phyloP scores from a whole-genome alignment of 2,888 invertebrate species.

The Notodonta ziczac region DNA sequence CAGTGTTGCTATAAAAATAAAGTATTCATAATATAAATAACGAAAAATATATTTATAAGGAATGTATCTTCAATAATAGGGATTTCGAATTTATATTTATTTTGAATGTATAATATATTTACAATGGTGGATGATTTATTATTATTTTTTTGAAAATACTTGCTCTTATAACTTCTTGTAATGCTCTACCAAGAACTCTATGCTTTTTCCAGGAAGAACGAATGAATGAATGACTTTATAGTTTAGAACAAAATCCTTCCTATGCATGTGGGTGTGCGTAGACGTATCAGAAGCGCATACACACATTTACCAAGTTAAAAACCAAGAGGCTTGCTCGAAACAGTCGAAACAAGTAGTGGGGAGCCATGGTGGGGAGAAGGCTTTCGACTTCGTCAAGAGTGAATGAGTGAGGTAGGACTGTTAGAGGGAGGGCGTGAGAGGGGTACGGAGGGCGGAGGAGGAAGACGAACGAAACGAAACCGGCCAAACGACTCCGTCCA shows the following conservation, averaged over 20 bases:
- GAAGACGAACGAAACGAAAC: conserved; percentile 56
- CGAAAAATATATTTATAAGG: neutral
- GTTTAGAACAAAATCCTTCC: neutral
- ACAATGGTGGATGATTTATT: too few relatives aligned
- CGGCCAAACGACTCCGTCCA: conserved; percentile 81
- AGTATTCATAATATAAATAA: too few relatives aligned
- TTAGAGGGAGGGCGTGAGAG: conserved; percentile 53
- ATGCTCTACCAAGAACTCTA: too few relatives aligned
- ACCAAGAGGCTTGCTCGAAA: conserved; percentile 1
- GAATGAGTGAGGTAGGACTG: conserved; percentile 46
- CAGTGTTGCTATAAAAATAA: conserved; percentile 33
- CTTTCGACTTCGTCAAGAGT: conserved; percentile 45
- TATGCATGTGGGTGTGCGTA: too few relatives aligned
- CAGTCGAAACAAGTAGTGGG: conserved; percentile 31
- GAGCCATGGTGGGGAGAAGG: conserved; percentile 52
- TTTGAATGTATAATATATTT: too few relatives aligned
- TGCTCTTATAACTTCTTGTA: too few relatives aligned
- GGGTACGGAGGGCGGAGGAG: conserved; percentile 49
- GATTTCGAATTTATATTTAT: too few relatives aligned
- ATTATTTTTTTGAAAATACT: too few relatives aligned
- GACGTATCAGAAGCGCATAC: neutral
- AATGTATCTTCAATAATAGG: too few relatives aligned
- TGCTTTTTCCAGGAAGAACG: conserved; percentile 2
- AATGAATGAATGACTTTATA: neutral
- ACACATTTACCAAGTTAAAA: too few relatives aligned